Conservation (phyloP, 2,888 invertebrate species). For the Meghimatium bilineatum region DNA sequence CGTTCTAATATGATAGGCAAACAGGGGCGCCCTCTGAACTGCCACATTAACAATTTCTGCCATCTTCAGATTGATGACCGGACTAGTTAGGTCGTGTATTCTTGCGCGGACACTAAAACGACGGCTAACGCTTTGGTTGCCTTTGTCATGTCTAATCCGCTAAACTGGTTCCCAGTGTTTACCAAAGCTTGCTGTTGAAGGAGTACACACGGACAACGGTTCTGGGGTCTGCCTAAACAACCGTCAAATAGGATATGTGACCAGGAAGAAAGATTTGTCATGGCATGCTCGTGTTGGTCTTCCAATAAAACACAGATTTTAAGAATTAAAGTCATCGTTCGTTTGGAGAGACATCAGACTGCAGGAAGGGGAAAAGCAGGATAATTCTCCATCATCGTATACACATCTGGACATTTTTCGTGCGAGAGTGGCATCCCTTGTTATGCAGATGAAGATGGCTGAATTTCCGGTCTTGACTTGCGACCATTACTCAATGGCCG, state of each 20-base stretch:
- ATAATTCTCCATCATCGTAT: conserved; percentile 30
- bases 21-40: not conserved
- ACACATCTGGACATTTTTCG: conserved; percentile 24
- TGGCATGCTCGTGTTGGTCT: not conserved
- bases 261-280: conserved; percentile 14
- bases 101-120: conserved; percentile 10
- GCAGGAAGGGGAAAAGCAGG: not conserved
- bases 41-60: conserved; percentile 18
- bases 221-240: not conserved
- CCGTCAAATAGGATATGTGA: conserved; percentile 14
- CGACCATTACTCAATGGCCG: conserved; percentile 27
- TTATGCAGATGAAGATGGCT: conserved; percentile 27
- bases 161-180: conserved; percentile 16
- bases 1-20: conserved; percentile 30
- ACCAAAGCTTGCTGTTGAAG: not conserved
- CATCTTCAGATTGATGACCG: conserved; percentile 21
- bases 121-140: conserved; percentile 10
- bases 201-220: not conserved
- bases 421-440: not conserved
- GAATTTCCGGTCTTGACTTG: not conserved
- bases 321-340: not conserved
- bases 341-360: not conserved
- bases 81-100: conserved; percentile 11
- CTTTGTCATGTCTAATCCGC: not conserved
- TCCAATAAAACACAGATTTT: conserved; percentile 31